Evolutionary conservation across 2,888 invertebrate species (phyloP).

Genomic region (Dioctria linearis): DNA sequence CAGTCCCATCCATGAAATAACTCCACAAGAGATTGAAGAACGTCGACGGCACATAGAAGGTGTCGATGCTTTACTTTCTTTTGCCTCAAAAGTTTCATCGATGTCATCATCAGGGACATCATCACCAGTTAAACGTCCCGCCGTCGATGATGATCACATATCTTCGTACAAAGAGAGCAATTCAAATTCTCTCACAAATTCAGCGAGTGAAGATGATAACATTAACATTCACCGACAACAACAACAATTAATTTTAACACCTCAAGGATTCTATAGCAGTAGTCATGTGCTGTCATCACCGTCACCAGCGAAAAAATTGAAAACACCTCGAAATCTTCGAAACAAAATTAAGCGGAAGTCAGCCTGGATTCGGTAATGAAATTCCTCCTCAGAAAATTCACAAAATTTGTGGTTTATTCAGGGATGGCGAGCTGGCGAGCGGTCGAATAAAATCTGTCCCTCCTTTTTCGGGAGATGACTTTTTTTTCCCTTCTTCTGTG

Average conservation of each 20-base stretch:
- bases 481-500: no score
- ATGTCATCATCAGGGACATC: slow-evolving; percentile 57
- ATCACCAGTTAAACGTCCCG: slow-evolving; percentile 69
- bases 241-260: not conserved
- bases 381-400: no score
- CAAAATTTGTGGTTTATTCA: no score
- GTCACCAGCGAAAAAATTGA: slow-evolving; percentile 65
- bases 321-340: slow-evolving; percentile 66
- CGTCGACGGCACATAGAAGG: slow-evolving; percentile 83
- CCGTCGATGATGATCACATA: slow-evolving; percentile 66
- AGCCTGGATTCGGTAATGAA: slow-evolving; percentile 68
- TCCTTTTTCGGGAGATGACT: no score
- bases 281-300: slow-evolving; percentile 57
- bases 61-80: slow-evolving; percentile 83
- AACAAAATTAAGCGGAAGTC: slow-evolving; percentile 70
- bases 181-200: slow-evolving; percentile 54
- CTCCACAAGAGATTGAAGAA: slow-evolving; percentile 76
- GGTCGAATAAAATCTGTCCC: no score
- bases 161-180: slow-evolving; percentile 65
- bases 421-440: no score
- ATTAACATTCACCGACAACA: slow-evolving; percentile 53
- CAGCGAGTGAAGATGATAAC: slow-evolving; percentile 47
- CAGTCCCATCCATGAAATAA: slow-evolving; percentile 66
- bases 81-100: slow-evolving; percentile 76
- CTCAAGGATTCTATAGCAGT: slow-evolving; percentile 37